Base-by-base conservation (phyloP, 2,113 vertebrate genomes). In the Acanthisitta chloris region DNA sequence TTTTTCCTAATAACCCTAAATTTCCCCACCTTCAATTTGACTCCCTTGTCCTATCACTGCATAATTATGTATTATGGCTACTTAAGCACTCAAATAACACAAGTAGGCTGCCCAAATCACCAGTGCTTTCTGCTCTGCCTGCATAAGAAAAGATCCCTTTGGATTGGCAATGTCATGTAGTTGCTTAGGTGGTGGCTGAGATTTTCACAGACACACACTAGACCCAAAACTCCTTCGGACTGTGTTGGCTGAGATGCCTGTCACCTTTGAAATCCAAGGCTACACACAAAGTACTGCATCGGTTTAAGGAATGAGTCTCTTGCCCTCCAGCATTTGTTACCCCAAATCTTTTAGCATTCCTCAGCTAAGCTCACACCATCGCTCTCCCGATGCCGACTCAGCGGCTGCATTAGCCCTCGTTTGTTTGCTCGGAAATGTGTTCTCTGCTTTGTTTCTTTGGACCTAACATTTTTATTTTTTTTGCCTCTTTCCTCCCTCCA, bases 401-500 rank as follows among this genome's bases (percentile, higher is more conserved):
- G 91, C 64, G 4, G 88, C 93, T 91, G 84, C 92, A 42, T 92
- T 59, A 93, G 72, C 89, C 13, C 94, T 90, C 31, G 5, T 83
- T 93, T 84, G 58, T 95, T 96, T 93, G 90, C 73, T 88, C 34
- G 38, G 55, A 86, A 95, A 96, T 33, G 38, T 15, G 1, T 62
- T 94, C 66, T 88, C 90, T 48, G 85, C 90, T 90, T 80, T 76
- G 74, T 88, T 97, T 79, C 88, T 71, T 78, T 57, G 78, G 74
- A 91, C 86, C 46, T 91, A 64, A 87, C 59, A 2, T 73, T 81
- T 89, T 69, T 86, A 25, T 81, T 78, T 70, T 72, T 92, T 85
- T 88, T 73, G 14, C 93, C 49, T 92, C 92, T 84, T 95, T 94
- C n/a, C 92, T 95, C 88, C 78, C 93, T 96, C 94, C 85, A 34